Conservation (phyloP, 2,888 invertebrate genomes). For the Lapara coniferarum region DNA sequence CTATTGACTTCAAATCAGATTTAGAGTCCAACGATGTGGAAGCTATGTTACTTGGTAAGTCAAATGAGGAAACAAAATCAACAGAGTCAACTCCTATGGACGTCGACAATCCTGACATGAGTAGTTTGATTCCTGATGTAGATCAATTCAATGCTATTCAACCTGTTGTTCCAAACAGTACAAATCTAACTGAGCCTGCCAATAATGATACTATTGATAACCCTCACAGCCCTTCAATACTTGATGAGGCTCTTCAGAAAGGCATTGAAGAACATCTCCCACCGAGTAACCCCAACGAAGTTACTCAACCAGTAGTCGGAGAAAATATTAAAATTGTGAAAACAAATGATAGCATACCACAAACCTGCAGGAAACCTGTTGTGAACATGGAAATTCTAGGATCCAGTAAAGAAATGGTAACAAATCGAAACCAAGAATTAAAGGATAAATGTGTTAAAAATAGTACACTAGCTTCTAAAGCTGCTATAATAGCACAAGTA, state of each 20-base stretch:
- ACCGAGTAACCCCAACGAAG: conserved; percentile 28
- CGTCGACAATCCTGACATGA: conserved; percentile 58
- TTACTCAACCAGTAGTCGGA: conserved; percentile 4
- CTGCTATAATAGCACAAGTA: conserved; percentile 50
- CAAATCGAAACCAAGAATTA: conserved; percentile 40
- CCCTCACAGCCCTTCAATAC: conserved; percentile 72
- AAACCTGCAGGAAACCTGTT: background rate
- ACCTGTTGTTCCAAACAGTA: conserved; percentile 39
- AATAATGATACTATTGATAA: conserved; percentile 54
- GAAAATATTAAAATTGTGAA: background rate
- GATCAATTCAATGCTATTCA: conserved; percentile 49
- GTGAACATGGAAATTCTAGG: background rate
- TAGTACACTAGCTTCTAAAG: conserved; percentile 39
- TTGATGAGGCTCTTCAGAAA: conserved; percentile 68
- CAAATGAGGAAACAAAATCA: conserved; percentile 45
- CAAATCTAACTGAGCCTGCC: conserved; percentile 39
- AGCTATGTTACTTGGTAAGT: conserved; percentile 74
- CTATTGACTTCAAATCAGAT: conserved; percentile 57
- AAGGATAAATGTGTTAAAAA: conserved; percentile 40
- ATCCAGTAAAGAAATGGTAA: conserved; percentile 33
- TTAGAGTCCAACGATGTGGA: conserved; percentile 77
- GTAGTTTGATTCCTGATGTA: conserved; percentile 57
- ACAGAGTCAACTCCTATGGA: conserved; percentile 57
- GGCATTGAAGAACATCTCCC: conserved; percentile 69
- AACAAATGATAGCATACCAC: background rate